These are phyloP conservation scores for Lasioglossum zephyrum DNA, from an alignment of 2,888 invertebrate species.

Conservation along the genomic window DNA sequence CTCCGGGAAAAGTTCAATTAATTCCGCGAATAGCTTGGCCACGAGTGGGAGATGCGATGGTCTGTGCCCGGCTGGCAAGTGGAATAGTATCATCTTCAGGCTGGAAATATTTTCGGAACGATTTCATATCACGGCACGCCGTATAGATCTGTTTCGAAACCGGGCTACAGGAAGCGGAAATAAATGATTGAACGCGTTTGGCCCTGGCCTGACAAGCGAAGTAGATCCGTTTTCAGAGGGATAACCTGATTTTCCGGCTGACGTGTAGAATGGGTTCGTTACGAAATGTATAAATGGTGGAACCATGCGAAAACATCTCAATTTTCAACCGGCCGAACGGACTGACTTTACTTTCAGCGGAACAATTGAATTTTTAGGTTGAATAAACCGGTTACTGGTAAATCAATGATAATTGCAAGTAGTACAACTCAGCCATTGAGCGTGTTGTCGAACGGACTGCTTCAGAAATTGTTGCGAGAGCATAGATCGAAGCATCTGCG, in stretches of 20 bases:
- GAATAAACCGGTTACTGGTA: neutral
- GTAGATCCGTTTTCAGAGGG: neutral
- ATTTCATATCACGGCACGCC: neutral
- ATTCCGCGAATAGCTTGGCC: conserved; percentile 19
- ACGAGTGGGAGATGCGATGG: neutral
- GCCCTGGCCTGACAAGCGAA: neutral
- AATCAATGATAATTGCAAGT: neutral
- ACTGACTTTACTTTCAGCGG: neutral
- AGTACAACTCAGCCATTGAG: neutral
- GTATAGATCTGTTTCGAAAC: neutral
- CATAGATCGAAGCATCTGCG: neutral
- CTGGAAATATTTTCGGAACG: neutral
- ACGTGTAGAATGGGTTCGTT: neutral
- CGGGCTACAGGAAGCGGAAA: neutral
- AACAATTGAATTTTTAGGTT: neutral
- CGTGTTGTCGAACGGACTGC: neutral
- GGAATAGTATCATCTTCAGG: neutral
- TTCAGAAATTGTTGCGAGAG: neutral
- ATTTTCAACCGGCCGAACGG: neutral
- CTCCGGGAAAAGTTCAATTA: conserved; percentile 37
- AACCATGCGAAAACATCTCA: neutral
- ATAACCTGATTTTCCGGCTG: neutral
- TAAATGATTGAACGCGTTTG: neutral
- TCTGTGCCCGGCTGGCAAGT: neutral
- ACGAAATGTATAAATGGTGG: neutral